phyloP scores from a whole-genome alignment of 2,888 invertebrate genomes.

The Amblyteles armatorius region DNA sequence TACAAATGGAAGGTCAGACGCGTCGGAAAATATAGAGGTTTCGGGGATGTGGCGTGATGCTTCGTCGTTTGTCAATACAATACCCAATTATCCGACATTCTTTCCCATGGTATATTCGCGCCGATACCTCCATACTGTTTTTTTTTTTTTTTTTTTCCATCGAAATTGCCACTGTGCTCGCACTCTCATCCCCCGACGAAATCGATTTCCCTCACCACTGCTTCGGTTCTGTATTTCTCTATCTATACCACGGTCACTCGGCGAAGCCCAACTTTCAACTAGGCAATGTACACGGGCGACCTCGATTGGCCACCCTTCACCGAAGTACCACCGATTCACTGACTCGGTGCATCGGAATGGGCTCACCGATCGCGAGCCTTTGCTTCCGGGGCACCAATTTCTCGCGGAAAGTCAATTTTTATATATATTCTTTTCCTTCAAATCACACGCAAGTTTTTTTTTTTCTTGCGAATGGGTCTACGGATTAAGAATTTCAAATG shows the following conservation, averaged over 20 bases:
- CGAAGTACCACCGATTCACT: not conserved
- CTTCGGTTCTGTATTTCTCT: not conserved
- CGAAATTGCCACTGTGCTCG: slow-evolving; percentile 17
- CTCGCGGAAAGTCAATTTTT: not conserved
- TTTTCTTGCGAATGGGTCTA: too few species aligned
- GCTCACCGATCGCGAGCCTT: not conserved
- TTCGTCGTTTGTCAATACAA: slow-evolving; percentile 46
- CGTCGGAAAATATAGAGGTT: slow-evolving; percentile 7
- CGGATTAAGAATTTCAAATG: too few species aligned
- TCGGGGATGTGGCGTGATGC: slow-evolving; percentile 18
- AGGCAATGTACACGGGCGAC: not conserved
- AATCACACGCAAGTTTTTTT: too few species aligned
- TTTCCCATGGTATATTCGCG: not conserved
- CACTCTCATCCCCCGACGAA: slow-evolving; percentile 9
- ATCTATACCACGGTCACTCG: not conserved
- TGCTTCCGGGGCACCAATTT: not conserved
- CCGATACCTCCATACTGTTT: not conserved
- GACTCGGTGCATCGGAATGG: not conserved
- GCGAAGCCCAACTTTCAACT: slow-evolving; percentile 21
- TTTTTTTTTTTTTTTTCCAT: not conserved
- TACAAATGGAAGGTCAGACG: slow-evolving; percentile 1
- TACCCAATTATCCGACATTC: slow-evolving; percentile 31
- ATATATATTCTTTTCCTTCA: too few species aligned
- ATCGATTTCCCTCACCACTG: slow-evolving; percentile 22
- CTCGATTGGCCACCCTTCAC: not conserved